A percentile compares a stretch with the other conserved stretches of the same genome.
phyloP scores from a whole-genome alignment of 2,113 vertebrate genomes.

The Festucalex cinctus region DNA sequence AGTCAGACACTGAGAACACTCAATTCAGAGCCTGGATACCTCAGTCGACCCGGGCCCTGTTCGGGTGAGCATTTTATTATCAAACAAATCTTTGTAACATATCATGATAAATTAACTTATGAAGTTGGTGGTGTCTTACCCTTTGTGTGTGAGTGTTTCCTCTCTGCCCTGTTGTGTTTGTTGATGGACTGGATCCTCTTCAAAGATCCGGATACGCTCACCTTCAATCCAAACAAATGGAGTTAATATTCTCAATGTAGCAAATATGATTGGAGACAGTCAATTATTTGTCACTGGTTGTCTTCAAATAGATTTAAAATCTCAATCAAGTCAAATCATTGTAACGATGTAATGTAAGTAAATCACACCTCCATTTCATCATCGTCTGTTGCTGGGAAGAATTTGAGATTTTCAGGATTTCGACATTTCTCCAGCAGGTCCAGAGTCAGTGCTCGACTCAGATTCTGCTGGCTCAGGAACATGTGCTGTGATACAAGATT shows the following conservation, averaged over 20 bases:
- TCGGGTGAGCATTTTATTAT: too few relatives aligned
- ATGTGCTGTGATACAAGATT: constrained; percentile 64
- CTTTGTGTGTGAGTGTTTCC: constrained; percentile 74
- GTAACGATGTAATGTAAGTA: background rate
- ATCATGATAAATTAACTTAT: background rate
- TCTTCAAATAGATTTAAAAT: background rate
- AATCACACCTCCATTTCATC: constrained; percentile 80
- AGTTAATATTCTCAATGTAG: background rate
- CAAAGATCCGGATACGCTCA: constrained; percentile 69
- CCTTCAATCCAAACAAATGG: constrained; percentile 26
- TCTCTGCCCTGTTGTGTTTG: constrained; percentile 73
- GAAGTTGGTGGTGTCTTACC: constrained; percentile 62
- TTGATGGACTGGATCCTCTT: constrained; percentile 83
- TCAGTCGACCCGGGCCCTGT: too few relatives aligned
- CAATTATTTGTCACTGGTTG: background rate
- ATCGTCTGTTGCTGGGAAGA: constrained; percentile 68
- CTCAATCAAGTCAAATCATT: background rate
- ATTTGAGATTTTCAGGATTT: constrained; percentile 78
- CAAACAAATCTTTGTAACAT: background rate
- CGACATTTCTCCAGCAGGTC: constrained; percentile 82
- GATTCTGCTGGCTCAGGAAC: constrained; percentile 73
- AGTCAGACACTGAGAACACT: too few relatives aligned
- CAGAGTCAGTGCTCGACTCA: constrained; percentile 76
- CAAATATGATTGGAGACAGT: background rate
- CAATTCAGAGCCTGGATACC: constrained; percentile 48